Percentiles rank a stretch among this genome's conserved stretches.
These are phyloP conservation scores for Melitaea cinxia DNA, from an alignment of 1,140 invertebrate species.

Conservation along the genomic window DNA sequence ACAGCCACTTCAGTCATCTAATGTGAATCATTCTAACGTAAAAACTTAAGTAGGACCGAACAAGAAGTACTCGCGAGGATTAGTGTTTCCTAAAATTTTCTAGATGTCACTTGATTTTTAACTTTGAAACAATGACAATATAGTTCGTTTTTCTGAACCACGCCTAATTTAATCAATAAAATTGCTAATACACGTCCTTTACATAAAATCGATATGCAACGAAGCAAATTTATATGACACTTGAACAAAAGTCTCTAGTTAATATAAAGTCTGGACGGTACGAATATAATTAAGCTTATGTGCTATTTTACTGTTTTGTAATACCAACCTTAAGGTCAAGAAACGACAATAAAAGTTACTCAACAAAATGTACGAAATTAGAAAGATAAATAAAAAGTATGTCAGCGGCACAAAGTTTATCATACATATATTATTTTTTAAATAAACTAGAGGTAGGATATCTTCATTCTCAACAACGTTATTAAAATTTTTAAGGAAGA, in stretches of 20 bases:
- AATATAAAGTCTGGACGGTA: background rate
- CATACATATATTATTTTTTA: no score
- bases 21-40: constrained; percentile 22
- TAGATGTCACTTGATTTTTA: background rate
- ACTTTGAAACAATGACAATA: background rate
- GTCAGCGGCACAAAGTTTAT: no score
- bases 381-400: no score
- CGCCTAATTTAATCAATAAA: background rate
- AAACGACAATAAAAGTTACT: no score
- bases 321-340: no score
- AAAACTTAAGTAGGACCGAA: constrained; percentile 8
- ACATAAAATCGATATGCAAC: background rate
- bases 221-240: no score
- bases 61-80: no score
- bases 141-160: background rate
- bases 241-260: background rate
- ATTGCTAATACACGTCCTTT: background rate
- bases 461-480: no score
- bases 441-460: no score
- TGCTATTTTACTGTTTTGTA: background rate
- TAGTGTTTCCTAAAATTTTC: background rate
- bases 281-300: background rate
- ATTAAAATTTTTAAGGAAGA: no score
- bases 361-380: no score
- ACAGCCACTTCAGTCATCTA: constrained; percentile 11